Conservation (phyloP, 2,888 invertebrate genomes). For the Idaea dimidiata region DNA sequence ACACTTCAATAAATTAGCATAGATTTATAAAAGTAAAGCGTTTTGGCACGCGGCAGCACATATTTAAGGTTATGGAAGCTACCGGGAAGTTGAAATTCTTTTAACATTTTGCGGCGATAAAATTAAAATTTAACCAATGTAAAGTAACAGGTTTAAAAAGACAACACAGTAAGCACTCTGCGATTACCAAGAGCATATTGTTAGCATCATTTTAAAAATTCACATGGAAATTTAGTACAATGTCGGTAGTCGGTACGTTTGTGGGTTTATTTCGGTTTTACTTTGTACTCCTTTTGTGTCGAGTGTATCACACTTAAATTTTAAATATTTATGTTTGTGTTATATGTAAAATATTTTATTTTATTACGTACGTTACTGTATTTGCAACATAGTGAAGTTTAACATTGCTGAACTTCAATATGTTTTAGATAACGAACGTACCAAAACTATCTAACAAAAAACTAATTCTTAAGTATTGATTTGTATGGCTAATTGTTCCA, state of each 20-base stretch:
- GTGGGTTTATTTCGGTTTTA: conserved; percentile 13
- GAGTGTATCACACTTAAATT: not conserved
- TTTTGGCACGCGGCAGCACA: too few species aligned
- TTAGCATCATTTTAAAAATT: conserved; percentile 21
- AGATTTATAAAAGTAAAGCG: too few species aligned
- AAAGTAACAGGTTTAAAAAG: conserved; percentile 31
- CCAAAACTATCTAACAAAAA: too few species aligned
- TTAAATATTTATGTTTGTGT: conserved; percentile 1
- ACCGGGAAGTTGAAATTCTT: not conserved
- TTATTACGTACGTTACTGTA: not conserved
- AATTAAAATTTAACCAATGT: not conserved
- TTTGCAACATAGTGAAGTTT: not conserved
- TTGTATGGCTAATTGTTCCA: too few species aligned
- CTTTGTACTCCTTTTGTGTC: conserved; percentile 11
- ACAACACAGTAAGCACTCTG: conserved; percentile 35
- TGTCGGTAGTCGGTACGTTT: conserved; percentile 18
- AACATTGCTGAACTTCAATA: too few species aligned
- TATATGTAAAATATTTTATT: not conserved
- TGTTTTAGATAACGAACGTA: too few species aligned
- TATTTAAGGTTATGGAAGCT: too few species aligned
- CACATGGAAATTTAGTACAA: conserved; percentile 15
- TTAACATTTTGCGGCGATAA: not conserved
- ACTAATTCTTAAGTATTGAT: too few species aligned
- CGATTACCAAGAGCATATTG: conserved; percentile 18
- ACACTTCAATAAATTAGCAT: too few species aligned